Evolutionary conservation across 2,888 invertebrate genomes (phyloP), one percentile per base, ranked within the genome.

Genomic region (Calliphora vomitoria): DNA sequence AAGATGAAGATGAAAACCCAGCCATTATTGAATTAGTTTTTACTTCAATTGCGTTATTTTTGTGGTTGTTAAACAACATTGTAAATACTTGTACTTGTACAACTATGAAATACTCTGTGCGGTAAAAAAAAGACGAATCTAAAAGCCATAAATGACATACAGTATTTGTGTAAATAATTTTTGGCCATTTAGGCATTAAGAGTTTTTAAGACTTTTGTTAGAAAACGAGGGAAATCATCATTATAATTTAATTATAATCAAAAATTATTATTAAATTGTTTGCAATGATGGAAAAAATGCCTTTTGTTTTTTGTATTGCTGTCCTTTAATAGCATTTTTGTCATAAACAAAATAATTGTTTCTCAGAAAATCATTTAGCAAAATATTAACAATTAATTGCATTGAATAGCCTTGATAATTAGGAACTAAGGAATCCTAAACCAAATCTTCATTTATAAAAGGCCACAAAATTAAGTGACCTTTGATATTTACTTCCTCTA

Each of bases 1-100:
- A 55, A 20, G 35, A 74, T 60, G 11, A 20, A 66, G 25, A 82
- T 31, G 44, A 79, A 82, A 79, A 68, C 18, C 53, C 60, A 78
- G 38, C 58, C 72, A 62, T 74, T 86, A 82, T 82, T 82, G 47
- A 86, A 86, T 82, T 86, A 86, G 78, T 74, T 82, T 82, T 53
- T 60, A 68, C 72, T 62, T 79, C 44, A 82, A 79, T 79, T 82
- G 53, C 74, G 60, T 68, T 81, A 74, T 66, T 82, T 76, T 78
- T 79, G 74, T 86, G 81, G 85, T 78, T 47, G 55, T 69, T 69
- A 35, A 55, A 53, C 53, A 31, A 18, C 15, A 50, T 76, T 83
- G 31, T 71, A 25, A 75, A 69, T 75, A 47, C 58, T 35, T 69
- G 0, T 31, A 53, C 47, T 71, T 11, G n/a, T 25, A 20, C 41